Conservation (phyloP, 2,113 vertebrate species). For the Heterocephalus glaber region DNA sequence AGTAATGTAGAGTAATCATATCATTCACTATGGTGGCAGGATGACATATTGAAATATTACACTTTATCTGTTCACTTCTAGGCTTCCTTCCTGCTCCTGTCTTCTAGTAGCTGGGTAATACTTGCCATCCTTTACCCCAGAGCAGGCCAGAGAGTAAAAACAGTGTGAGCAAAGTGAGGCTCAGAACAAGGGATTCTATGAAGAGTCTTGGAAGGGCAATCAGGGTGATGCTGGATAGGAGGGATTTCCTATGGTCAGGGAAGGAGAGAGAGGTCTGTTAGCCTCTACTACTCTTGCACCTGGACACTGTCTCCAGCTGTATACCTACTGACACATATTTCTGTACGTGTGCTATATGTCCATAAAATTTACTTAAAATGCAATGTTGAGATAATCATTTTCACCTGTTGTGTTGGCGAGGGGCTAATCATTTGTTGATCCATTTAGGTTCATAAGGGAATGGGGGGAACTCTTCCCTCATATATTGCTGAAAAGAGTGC, state of each 20-base stretch:
- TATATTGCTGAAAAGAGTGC: not conserved
- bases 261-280: not conserved
- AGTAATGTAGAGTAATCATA: not conserved
- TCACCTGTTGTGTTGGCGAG: not conserved
- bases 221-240: rapidly evolving
- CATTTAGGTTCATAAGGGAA: not conserved
- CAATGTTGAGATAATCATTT: not conserved
- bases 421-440: not conserved
- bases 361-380: not conserved
- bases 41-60: not conserved
- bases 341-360: not conserved
- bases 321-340: not conserved
- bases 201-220: not conserved
- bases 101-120: not conserved
- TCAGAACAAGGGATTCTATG: not conserved
- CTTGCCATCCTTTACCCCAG: not conserved
- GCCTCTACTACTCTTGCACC: not conserved
- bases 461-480: not conserved
- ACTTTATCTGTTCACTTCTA: not conserved
- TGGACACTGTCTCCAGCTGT: not conserved
- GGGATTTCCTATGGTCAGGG: not conserved
- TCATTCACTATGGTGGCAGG: not conserved
- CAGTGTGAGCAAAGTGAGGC: not conserved
- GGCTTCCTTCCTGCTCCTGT: not conserved
- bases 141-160: not conserved